Conservation (phyloP, 2,113 vertebrate species). For the Psittacula cyanocephala region DNA sequence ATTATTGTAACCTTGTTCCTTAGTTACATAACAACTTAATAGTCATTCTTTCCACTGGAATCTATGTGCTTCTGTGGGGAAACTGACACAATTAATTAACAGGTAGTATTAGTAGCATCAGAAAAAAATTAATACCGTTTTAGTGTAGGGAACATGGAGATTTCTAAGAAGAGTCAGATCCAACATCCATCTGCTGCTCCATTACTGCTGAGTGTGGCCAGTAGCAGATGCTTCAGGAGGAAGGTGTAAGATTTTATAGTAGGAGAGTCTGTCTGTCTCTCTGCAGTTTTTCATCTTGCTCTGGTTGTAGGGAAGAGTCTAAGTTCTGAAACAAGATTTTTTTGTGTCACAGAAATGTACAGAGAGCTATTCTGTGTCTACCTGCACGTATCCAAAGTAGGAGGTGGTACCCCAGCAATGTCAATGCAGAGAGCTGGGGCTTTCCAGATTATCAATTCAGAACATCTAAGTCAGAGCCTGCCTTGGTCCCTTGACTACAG, state of each 20-base stretch:
- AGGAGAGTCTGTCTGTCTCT: neutral
- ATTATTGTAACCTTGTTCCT: neutral
- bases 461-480: neutral
- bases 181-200: slow-evolving; percentile 10
- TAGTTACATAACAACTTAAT: neutral
- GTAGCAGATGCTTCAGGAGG: slow-evolving; percentile 12
- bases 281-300: neutral
- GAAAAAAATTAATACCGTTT: neutral
- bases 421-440: neutral
- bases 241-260: neutral
- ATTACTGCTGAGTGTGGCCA: neutral
- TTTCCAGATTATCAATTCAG: neutral
- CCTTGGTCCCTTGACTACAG: neutral
- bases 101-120: neutral
- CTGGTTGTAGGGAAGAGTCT: neutral
- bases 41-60: neutral
- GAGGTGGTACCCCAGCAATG: neutral
- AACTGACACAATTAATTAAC: neutral
- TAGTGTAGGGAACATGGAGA: neutral
- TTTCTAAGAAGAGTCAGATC: neutral
- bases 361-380: neutral
- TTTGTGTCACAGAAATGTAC: neutral
- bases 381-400: neutral
- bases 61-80: neutral
- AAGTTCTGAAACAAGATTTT: neutral